A percentile compares a stretch with the other conserved stretches of the same genome.
Evolutionary conservation across 2,888 invertebrate species (phyloP).

Genomic region (Sesia bembeciformis): DNA sequence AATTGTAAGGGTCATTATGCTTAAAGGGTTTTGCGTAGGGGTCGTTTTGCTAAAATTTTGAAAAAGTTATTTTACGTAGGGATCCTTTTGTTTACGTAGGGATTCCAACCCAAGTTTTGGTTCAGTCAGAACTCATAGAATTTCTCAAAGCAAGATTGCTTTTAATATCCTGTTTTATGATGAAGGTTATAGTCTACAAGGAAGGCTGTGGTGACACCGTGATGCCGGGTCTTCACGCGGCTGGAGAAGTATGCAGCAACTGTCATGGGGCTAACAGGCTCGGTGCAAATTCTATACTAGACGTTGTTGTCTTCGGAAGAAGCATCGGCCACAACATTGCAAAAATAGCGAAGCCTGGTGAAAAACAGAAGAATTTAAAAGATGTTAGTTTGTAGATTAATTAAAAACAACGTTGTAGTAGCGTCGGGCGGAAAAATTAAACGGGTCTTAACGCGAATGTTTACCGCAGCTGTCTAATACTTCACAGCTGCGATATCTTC

Average conservation of each 20-base stretch:
- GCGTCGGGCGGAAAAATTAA: too few relatives aligned
- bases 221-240: constrained; percentile 92
- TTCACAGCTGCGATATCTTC: too few relatives aligned
- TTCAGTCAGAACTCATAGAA: too few relatives aligned
- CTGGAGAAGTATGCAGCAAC: constrained; percentile 93
- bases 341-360: constrained; percentile 87
- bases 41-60: too few relatives aligned
- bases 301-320: constrained; percentile 97
- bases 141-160: not conserved
- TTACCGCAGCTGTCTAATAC: too few relatives aligned
- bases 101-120: too few relatives aligned
- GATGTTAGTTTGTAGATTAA: constrained; percentile 64
- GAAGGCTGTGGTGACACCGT: constrained; percentile 74
- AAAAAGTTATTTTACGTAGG: too few relatives aligned
- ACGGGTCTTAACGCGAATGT: too few relatives aligned
- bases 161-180: not conserved
- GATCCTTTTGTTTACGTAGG: too few relatives aligned
- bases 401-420: too few relatives aligned
- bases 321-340: constrained; percentile 92
- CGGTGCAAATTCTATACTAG: constrained; percentile 97
- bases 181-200: constrained; percentile 74
- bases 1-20: too few relatives aligned
- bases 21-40: too few relatives aligned
- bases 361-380: constrained; percentile 78
- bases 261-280: constrained; percentile 99